A percentile compares a stretch with the other conserved stretches of the same genome.
Evolutionary conservation across 2,113 vertebrate genomes (phyloP).

Genomic region (Uropsilus gracilis): DNA sequence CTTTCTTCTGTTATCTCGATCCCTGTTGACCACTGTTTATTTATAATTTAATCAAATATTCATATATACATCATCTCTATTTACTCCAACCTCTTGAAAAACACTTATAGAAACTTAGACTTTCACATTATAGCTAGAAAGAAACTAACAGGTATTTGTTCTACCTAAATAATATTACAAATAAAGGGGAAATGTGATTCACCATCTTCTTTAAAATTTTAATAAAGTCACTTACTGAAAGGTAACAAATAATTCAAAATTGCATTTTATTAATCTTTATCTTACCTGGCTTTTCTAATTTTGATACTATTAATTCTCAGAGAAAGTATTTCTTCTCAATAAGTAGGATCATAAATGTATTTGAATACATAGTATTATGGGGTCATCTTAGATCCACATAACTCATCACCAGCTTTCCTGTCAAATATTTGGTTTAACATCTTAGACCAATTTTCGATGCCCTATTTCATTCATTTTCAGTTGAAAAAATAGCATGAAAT

Average conservation of each 20-base stretch:
- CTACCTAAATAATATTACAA: background rate
- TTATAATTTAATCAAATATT: background rate
- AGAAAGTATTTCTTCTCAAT: background rate
- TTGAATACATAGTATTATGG: background rate
- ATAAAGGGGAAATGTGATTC: background rate
- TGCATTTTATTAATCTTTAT: constrained; percentile 10
- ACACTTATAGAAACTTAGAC: background rate
- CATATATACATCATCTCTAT: background rate
- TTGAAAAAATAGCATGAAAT: constrained; percentile 29
- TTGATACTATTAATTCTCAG: background rate
- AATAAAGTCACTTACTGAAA: background rate
- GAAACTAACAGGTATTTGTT: background rate
- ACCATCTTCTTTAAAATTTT: background rate
- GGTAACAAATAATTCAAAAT: background rate
- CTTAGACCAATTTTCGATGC: background rate
- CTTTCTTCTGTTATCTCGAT: background rate
- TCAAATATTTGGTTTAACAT: background rate
- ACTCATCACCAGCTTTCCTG: background rate
- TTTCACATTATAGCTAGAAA: background rate
- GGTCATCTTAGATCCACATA: background rate
- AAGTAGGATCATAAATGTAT: background rate
- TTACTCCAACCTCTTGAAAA: background rate
- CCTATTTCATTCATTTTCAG: background rate
- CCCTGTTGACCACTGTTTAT: background rate
- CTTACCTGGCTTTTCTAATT: background rate